Evolutionary conservation across 2,888 invertebrate genomes (phyloP).

Genomic region (Lycocerus yunnanus): DNA sequence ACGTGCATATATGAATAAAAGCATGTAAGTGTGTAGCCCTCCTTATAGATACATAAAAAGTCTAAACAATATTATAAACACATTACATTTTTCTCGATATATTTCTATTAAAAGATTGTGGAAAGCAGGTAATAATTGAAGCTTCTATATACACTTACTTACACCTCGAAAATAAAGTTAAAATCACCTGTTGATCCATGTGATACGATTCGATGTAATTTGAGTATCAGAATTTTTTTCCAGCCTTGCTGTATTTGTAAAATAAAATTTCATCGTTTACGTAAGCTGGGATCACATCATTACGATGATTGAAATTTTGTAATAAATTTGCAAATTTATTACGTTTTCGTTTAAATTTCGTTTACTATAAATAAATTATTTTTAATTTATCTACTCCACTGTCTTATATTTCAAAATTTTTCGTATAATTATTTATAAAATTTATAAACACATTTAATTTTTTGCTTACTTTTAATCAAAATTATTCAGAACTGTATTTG

Average conservation of each 20-base stretch:
- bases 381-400: not conserved
- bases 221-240: not conserved
- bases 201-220: not conserved
- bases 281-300: not conserved
- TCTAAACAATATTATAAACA: too few species aligned
- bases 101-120: not conserved
- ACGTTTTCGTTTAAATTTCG: not conserved
- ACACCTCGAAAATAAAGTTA: not conserved
- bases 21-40: not conserved
- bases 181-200: not conserved
- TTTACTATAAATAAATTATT: not conserved
- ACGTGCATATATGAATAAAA: too few species aligned
- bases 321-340: not conserved
- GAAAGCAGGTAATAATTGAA: not conserved
- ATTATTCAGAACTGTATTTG: too few species aligned
- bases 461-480: too few species aligned
- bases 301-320: not conserved
- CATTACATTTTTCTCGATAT: too few species aligned
- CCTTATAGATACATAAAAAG: not conserved
- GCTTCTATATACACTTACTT: not conserved
- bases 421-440: not conserved
- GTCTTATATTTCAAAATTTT: not conserved
- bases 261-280: not conserved
- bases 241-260: not conserved
- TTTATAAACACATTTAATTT: not conserved